Percentiles rank a stretch among this genome's conserved stretches.
Conservation (phyloP, 53 echinoderm and acorn worm species). For the Arbacia lixula region DNA sequence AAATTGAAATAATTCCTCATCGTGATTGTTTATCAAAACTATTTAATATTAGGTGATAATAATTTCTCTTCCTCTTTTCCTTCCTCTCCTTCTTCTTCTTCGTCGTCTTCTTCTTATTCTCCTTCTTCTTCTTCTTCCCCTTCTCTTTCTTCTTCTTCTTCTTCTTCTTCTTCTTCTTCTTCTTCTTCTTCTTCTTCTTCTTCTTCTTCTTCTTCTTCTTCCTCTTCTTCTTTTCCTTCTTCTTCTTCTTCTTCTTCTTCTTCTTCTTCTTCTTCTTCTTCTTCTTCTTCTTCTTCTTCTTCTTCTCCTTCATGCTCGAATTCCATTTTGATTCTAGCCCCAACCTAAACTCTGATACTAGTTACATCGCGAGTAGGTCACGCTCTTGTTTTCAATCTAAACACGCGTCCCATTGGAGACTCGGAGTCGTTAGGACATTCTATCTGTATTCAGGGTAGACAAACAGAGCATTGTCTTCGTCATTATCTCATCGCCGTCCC, state of each 20-base stretch:
- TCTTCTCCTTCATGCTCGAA: neutral
- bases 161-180: neutral
- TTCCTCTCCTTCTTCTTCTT: neutral
- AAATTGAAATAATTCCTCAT: too few species aligned
- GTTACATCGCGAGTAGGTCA: too few species aligned
- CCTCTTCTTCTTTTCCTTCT: too few species aligned
- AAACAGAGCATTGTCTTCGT: too few species aligned
- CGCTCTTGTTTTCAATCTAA: too few species aligned
- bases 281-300: neutral
- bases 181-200: neutral
- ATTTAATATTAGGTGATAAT: too few species aligned
- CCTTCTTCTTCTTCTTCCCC: neutral
- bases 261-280: neutral
- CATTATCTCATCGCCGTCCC: too few species aligned
- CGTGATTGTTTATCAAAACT: too few species aligned
- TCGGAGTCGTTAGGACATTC: too few species aligned
- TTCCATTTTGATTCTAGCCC: neutral
- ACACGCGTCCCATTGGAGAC: too few species aligned
- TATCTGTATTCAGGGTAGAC: too few species aligned
- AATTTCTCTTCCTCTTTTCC: too few species aligned
- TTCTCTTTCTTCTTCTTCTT: neutral
- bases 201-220: neutral
- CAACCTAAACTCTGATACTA: neutral
- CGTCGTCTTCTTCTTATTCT: neutral
- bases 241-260: neutral